phyloP scores from a whole-genome alignment of 2,888 invertebrate species.

The Alentia gelatinosa region DNA sequence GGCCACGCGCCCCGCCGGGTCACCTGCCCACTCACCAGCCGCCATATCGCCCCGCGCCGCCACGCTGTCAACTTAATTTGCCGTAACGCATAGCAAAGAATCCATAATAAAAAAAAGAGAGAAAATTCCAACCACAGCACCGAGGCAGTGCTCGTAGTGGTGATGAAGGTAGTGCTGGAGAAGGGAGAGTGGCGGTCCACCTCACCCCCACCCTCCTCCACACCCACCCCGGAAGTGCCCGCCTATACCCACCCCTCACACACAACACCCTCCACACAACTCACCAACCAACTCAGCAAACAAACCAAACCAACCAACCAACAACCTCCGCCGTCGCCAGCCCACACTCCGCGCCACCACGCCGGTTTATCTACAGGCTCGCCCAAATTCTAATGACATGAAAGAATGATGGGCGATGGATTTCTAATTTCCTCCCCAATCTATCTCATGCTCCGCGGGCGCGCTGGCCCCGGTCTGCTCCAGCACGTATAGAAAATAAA shows the following conservation, averaged over 20 bases:
- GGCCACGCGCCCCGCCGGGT: background rate
- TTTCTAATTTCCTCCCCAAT: slow-evolving; percentile 52
- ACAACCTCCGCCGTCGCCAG: no score
- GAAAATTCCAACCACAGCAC: no score
- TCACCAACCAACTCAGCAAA: background rate
- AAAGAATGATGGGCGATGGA: slow-evolving; percentile 50
- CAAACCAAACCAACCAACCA: no score
- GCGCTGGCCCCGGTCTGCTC: background rate
- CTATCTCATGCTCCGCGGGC: slow-evolving; percentile 48
- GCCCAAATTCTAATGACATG: slow-evolving; percentile 44
- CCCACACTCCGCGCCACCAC: background rate
- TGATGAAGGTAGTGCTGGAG: background rate
- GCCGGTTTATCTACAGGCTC: background rate
- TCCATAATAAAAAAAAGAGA: no score
- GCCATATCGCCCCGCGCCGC: slow-evolving; percentile 25
- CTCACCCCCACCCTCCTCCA: background rate
- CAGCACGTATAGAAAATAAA: slow-evolving; percentile 50
- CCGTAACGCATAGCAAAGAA: slow-evolving; percentile 47
- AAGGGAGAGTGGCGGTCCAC: no score
- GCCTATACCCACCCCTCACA: background rate
- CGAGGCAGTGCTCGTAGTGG: no score
- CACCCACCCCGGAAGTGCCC: background rate
- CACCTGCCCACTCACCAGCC: background rate
- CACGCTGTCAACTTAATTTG: slow-evolving; percentile 49
- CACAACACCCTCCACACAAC: background rate